Base-by-base conservation (phyloP, 2,888 invertebrate species). In the Drosophila buzzatii region DNA sequence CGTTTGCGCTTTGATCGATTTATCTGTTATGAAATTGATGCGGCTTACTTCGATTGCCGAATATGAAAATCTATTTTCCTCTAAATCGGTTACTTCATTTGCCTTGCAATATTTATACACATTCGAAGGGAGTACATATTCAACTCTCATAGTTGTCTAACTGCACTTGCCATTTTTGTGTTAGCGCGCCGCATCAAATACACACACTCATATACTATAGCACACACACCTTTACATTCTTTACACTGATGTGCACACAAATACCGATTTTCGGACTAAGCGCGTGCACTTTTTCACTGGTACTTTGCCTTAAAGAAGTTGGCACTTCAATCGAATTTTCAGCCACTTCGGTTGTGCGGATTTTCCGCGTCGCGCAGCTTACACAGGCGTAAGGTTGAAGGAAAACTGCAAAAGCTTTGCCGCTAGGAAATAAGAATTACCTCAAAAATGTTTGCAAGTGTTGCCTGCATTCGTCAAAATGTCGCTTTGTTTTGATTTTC, bases 391-490 rank as follows among this genome's bases (percentile, higher is more conserved):
- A 82, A 77, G 80, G 78, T 73, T 82, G 73, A 73, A 77, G 85
- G 78, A 85, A 84, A 84, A 84, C 78, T 87, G 88, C 73, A 79
- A 84, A 84, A 84, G 88, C 88, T 88, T 88, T 78, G 68, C 78
- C 79, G 78, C 79, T 78, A 78, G 76, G 78, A 78, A 78, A 78
- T 78, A 76, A 76, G 76, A 79, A 72, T 78, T 78, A 79, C 78
- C 79, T 78, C 68, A 78, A 79, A 78, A 62, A 71, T 62, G 68
- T 68, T 78, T 68, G 67, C 68, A 78, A 78, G 77, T 78, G 77
- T 78, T 78, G 78, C 80, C 78, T 79, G 72, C 68, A 78, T 78
- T 61, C 64, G 61, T 62, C 68, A 64, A 78, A 78, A 76, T 78
- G 80, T 78, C 41, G 52, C 72, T 65, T 79, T 79, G 78, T 79